Conservation (phyloP, 1,140 invertebrate species). For the Fopius arisanus region DNA sequence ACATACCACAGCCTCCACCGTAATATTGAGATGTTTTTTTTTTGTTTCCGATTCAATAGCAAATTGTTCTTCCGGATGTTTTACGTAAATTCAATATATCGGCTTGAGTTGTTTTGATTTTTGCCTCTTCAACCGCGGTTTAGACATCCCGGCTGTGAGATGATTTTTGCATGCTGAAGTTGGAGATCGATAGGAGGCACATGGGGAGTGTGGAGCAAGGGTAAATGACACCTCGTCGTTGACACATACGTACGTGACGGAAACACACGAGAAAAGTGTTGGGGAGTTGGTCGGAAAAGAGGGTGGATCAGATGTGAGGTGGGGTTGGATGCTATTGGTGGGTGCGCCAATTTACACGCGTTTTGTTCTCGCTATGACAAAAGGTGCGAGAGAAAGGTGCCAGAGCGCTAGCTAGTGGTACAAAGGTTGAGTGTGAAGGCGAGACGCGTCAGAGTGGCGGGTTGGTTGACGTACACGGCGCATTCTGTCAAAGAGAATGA, state of each 20-base stretch:
- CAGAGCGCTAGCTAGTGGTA: conserved; percentile 24
- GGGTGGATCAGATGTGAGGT: conserved; percentile 25
- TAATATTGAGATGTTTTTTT: too few species aligned
- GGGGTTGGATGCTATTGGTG: conserved; percentile 44
- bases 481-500: conserved; percentile 30
- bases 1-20: background rate
- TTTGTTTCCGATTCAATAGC: too few species aligned
- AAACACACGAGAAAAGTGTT: background rate
- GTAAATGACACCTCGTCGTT: background rate
- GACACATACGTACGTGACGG: background rate
- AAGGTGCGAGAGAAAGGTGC: conserved; percentile 50
- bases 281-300: conserved; percentile 8
- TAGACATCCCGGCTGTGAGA: background rate
- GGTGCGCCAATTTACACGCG: conserved; percentile 57
- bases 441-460: conserved; percentile 39
- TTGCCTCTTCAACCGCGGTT: background rate
- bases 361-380: conserved; percentile 55
- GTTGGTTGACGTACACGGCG: conserved; percentile 45
- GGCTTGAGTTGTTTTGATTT: background rate
- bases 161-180: background rate
- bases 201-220: background rate
- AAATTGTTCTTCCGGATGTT: background rate
- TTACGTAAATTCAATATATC: too few species aligned
- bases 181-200: conserved; percentile 5
- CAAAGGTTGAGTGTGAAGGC: conserved; percentile 45